Evolutionary conservation across 2,888 invertebrate genomes (phyloP), one percentile per base, ranked within the genome.

Genomic region (Limenitis arthemis): DNA sequence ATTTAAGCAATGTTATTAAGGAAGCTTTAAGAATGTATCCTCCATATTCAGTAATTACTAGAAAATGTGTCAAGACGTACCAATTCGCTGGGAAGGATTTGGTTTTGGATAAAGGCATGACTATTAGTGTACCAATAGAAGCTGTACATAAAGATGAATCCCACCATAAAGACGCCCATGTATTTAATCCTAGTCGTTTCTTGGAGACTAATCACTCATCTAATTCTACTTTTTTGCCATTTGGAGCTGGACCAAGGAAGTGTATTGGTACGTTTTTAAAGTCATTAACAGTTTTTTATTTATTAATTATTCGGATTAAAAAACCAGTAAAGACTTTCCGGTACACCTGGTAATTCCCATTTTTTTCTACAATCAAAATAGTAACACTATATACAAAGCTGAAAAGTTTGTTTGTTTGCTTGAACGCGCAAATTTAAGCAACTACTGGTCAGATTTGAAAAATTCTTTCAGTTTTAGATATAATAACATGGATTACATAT

Each of bases 161-260:
- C 9, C 65, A 77, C 61, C 83, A 75, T 56, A 65, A 72, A 11
- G 67, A 78, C n/a, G 70, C 83, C 1, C 57, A 67, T 9, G 56
- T 55, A 6, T 86, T 79, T 57, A 75, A 75, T 41, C 86, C 86
- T 7, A 77, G 78, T n/a, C 70, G 86, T 43, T 84, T 81, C 62
- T 62, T 73, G 49, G 64, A 70, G 48, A 69, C 67, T 28, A 70
- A 72, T 40, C 61, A 65, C 1, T 68, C 64, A 28, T 71, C 74
- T 53, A 67, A 71, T 44, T 75, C 71, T 53, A 62, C 76, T 1
- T 85, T 72, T 63, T 63, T 85, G 48, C 83, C 86, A 5, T 86
- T 83, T 61, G 85, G 86, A 36, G 76, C 73, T 9, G 86, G 86
- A 41, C 83, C 84, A 30, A 77, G 82, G 50, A 83, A 78, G 69